Conservation (phyloP, 2,113 vertebrate genomes). For the Sceloporus tristichus region DNA sequence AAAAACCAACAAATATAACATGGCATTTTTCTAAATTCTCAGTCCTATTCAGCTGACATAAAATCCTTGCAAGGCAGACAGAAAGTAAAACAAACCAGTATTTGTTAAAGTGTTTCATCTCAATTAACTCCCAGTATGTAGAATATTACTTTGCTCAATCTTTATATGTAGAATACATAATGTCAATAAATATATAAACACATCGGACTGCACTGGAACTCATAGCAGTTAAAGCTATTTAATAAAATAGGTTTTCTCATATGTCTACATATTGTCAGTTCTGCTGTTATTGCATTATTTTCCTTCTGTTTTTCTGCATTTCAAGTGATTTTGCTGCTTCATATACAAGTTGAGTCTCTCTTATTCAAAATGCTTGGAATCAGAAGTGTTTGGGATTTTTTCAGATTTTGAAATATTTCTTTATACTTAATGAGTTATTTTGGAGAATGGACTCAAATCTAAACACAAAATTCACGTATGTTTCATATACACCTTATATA, state of each 20-base stretch:
- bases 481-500: too few species aligned
- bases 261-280: background rate
- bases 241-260: background rate
- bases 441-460: too few species aligned
- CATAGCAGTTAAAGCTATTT: background rate
- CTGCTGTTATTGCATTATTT: too few species aligned
- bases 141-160: background rate
- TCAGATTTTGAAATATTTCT: too few species aligned
- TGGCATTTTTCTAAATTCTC: background rate
- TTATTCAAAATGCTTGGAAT: too few species aligned
- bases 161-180: background rate
- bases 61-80: background rate
- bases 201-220: background rate
- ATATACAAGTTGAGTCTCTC: too few species aligned
- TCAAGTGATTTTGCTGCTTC: too few species aligned
- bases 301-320: too few species aligned
- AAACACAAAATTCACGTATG: too few species aligned
- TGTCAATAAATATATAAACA: background rate
- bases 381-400: too few species aligned
- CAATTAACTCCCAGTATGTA: too few species aligned
- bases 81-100: background rate
- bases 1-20: background rate
- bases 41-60: background rate
- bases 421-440: too few species aligned
- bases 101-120: background rate